Base-by-base conservation (phyloP, 2,113 vertebrate genomes). In the Amphiprion ocellaris region DNA sequence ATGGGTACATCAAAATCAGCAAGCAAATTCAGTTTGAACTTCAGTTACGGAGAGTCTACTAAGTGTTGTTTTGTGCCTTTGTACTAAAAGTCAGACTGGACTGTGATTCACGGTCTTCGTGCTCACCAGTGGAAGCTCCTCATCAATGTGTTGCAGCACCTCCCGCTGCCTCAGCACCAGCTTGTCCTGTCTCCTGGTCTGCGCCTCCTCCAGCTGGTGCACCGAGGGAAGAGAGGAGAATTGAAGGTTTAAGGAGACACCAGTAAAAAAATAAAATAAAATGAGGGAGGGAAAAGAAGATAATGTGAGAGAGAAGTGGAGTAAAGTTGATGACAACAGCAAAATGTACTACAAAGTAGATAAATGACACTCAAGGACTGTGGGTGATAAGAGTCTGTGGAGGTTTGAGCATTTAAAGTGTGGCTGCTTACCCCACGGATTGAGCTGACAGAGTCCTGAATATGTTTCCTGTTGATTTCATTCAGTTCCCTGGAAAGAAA, bases 391-490 rank as follows among this genome's bases (percentile, higher is more conserved):
- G 67, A 39, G 77, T 30, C 74, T 3, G 53, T 69, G 33, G 7
- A 24, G 47, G 46, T 53, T 56, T 33, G 64, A 4, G 37, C 14
- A 41, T 12, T 6, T 17, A 1, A 10, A 4, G 3, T 67, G 52
- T 47, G 64, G 2, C 24, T 26, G 71, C 87, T 91, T 54, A 96
- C 97, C 92, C 92, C 83, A 16, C 95, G 95, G 81, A 96, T 95
- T 65, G 94, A 93, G 49, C 84, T 85, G 74, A 97, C 97, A 0
- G 96, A 96, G 21, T 97, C 97, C 0, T 93, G 91, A 92, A 97
- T 97, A 30, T 97, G 96, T 71, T 96, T 94, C 41, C 92, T 95
- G 82, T 97, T 97, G 75, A 97, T 97, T 83, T 97, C 96, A 0
- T 93, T 95, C 84, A 96, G 89, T 52, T 97, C 96, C 79, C 94